A percentile compares a stretch with the other conserved stretches of the same genome.
Conservation (phyloP, 2,113 vertebrate species). For the Ursus arctos region DNA sequence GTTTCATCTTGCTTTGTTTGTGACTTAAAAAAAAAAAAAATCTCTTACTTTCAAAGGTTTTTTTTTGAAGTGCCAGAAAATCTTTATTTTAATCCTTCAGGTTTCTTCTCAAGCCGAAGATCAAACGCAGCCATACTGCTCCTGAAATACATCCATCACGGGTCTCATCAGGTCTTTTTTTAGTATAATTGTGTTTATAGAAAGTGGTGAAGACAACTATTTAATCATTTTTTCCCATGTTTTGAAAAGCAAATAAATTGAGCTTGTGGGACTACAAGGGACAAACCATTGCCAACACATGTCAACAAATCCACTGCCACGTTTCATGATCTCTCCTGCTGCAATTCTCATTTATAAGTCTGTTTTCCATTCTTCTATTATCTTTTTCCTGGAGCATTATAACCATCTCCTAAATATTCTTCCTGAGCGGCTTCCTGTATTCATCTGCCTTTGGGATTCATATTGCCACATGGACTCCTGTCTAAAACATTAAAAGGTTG, state of each 20-base stretch:
- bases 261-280: not conserved
- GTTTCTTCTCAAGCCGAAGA: constrained; percentile 47
- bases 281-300: not conserved
- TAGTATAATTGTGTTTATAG: not conserved
- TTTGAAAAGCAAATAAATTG: constrained; percentile 53
- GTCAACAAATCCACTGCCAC: constrained; percentile 9
- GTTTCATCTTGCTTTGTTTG: not conserved
- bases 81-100: constrained; percentile 9
- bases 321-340: not conserved
- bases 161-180: not conserved
- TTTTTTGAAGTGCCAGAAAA: constrained; percentile 18
- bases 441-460: not conserved
- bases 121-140: not conserved
- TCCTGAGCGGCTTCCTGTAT: not conserved
- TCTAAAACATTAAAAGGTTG: not conserved
- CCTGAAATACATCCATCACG: not conserved
- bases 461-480: not conserved
- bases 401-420: not conserved
- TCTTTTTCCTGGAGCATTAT: not conserved
- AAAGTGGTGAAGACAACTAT: constrained; percentile 9
- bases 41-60: not conserved
- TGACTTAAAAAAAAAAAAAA: not conserved
- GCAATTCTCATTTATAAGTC: not conserved
- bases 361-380: not conserved
- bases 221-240: not conserved